Percentiles rank a stretch among this genome's conserved stretches.
Conservation (phyloP, 2,113 vertebrate species). For the Gyps fulvus region DNA sequence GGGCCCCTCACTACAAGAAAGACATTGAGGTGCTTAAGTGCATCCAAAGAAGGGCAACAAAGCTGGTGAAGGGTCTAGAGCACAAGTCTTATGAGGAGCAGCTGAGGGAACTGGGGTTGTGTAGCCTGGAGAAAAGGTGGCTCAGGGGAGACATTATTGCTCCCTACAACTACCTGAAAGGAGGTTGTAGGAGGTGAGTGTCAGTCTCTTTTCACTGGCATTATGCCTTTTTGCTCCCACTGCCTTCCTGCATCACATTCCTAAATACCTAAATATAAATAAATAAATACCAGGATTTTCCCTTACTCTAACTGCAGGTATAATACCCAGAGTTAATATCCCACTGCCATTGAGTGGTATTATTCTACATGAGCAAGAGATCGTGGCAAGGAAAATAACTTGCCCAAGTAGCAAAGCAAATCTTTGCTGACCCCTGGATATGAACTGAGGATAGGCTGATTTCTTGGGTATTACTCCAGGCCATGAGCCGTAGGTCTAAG, state of each 20-base stretch:
- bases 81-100: not conserved
- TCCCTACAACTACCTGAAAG: not conserved
- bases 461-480: not conserved
- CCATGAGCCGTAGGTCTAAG: not conserved
- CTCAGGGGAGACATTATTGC: not conserved
- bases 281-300: not conserved
- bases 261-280: not conserved
- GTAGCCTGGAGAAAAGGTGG: not conserved
- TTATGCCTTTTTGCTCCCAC: not conserved
- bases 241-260: not conserved
- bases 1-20: not conserved
- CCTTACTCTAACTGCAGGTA: not conserved
- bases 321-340: not conserved
- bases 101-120: not conserved
- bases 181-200: not conserved
- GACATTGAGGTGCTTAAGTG: not conserved
- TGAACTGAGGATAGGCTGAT: not conserved
- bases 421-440: not conserved
- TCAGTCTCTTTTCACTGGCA: rapidly evolving
- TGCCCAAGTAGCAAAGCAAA: not conserved
- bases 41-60: not conserved
- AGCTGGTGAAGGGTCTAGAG: not conserved
- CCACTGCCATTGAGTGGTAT: not conserved
- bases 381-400: not conserved
- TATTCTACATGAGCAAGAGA: not conserved